Evolutionary conservation across 2,888 invertebrate species (phyloP).

Genomic region (Bimastos eiseni): DNA sequence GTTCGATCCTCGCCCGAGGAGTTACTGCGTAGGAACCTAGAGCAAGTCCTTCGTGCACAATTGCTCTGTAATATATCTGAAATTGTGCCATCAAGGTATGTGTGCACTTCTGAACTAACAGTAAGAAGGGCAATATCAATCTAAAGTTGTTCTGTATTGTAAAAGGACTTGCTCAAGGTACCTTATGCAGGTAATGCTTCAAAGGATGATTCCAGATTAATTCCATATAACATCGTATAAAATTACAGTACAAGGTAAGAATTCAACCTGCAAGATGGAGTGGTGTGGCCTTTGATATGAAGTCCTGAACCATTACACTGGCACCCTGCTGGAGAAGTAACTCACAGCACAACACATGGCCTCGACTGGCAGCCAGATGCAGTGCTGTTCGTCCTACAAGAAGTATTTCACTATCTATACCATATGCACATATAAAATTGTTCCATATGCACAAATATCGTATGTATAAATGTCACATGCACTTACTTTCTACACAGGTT

Average conservation of each 20-base stretch:
- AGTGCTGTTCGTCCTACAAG: slow-evolving; percentile 65
- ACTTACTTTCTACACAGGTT: background rate
- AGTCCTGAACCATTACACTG: slow-evolving; percentile 65
- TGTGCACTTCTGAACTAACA: too few relatives aligned
- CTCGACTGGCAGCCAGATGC: slow-evolving; percentile 68
- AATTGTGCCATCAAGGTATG: too few relatives aligned
- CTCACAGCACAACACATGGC: slow-evolving; percentile 68
- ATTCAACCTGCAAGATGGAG: slow-evolving; percentile 66
- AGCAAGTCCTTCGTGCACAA: too few relatives aligned
- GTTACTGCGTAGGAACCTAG: too few relatives aligned
- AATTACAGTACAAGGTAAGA: background rate
- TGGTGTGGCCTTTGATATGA: slow-evolving; percentile 65
- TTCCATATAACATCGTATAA: background rate
- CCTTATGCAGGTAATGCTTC: background rate
- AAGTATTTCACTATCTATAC: background rate
- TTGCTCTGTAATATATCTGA: too few relatives aligned
- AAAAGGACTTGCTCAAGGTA: too few relatives aligned
- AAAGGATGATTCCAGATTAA: background rate
- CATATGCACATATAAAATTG: background rate
- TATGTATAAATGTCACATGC: background rate
- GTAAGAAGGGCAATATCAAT: too few relatives aligned
- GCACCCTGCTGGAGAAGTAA: slow-evolving; percentile 68
- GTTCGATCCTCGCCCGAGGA: too few relatives aligned
- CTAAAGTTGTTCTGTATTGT: too few relatives aligned
- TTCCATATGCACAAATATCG: background rate